A percentile compares a stretch with the other conserved stretches of the same genome.
These are phyloP conservation scores for Tipula unca DNA, from an alignment of 2,888 invertebrate species.

Conservation along the genomic window DNA sequence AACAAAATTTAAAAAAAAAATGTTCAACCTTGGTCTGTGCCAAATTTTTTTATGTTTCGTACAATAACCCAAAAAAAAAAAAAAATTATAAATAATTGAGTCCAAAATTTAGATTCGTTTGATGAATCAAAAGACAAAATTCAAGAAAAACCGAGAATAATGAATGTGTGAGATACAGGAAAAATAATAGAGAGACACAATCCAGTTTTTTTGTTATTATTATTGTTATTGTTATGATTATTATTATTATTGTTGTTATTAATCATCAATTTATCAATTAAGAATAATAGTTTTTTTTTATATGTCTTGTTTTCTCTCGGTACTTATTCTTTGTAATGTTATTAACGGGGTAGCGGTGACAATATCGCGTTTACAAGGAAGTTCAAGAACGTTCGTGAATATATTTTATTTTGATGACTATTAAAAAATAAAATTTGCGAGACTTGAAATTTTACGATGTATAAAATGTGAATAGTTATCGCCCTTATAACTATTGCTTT, in stretches of 20 bases:
- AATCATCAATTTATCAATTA: neutral
- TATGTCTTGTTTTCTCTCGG: neutral
- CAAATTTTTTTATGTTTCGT: neutral
- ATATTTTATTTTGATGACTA: neutral
- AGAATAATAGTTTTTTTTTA: neutral
- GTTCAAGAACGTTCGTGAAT: neutral
- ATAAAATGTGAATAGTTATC: too few species aligned
- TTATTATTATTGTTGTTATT: neutral
- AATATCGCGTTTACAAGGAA: neutral
- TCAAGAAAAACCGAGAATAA: neutral
- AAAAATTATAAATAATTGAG: neutral
- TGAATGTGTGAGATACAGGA: neutral
- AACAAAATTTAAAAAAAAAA: too few species aligned
- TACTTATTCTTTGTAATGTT: neutral
- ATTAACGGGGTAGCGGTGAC: neutral
- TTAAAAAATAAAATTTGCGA: neutral
- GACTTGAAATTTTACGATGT: too few species aligned
- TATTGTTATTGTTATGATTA: neutral
- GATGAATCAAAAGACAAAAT: neutral
- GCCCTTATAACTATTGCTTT: too few species aligned
- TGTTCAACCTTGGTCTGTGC: neutral
- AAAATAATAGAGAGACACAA: neutral
- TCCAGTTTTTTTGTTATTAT: neutral
- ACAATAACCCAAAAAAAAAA: slow-evolving; percentile 8
- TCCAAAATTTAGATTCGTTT: neutral